Conservation (phyloP, 1,140 invertebrate species). For the Dufourea novaeangliae region DNA sequence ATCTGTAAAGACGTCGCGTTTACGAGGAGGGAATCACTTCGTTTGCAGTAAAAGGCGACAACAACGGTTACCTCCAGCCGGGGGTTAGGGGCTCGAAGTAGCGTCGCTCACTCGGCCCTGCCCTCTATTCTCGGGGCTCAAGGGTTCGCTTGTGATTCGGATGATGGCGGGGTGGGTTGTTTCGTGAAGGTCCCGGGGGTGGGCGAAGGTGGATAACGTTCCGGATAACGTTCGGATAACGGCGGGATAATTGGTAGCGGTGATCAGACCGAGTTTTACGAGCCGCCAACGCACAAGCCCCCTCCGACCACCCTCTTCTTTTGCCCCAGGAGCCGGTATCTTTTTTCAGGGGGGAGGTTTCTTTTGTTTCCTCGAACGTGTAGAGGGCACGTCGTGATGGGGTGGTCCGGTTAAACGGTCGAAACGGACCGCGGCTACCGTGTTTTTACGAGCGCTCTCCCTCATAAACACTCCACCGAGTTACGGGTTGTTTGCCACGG, state of each 20-base stretch:
- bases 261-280: conserved; percentile 82
- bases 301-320: conserved; percentile 11
- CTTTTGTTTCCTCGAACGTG: conserved; percentile 55
- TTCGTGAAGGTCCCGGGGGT: conserved; percentile 56
- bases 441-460: conserved; percentile 77
- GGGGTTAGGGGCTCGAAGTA: conserved; percentile 42
- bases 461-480: conserved; percentile 80
- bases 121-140: conserved; percentile 51
- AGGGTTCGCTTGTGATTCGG: conserved; percentile 69
- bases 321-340: conserved; percentile 5
- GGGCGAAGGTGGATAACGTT: conserved; percentile 75
- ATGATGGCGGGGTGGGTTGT: conserved; percentile 65
- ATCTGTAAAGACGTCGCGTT: conserved; percentile 77
- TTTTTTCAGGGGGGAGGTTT: conserved; percentile 34
- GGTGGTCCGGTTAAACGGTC: conserved; percentile 53
- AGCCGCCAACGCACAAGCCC: conserved; percentile 79
- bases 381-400: conserved; percentile 1
- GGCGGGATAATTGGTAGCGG: conserved; percentile 81
- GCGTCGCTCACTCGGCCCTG: conserved; percentile 16
- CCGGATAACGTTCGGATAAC: conserved; percentile 80
- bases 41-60: conserved; percentile 81
- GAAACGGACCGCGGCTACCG: conserved; percentile 68
- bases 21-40: conserved; percentile 81
- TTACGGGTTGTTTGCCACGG: conserved; percentile 78
- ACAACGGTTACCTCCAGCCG: conserved; percentile 67